phyloP scores from a whole-genome alignment of 2,888 invertebrate genomes.

The Hirudinaria manillensis region DNA sequence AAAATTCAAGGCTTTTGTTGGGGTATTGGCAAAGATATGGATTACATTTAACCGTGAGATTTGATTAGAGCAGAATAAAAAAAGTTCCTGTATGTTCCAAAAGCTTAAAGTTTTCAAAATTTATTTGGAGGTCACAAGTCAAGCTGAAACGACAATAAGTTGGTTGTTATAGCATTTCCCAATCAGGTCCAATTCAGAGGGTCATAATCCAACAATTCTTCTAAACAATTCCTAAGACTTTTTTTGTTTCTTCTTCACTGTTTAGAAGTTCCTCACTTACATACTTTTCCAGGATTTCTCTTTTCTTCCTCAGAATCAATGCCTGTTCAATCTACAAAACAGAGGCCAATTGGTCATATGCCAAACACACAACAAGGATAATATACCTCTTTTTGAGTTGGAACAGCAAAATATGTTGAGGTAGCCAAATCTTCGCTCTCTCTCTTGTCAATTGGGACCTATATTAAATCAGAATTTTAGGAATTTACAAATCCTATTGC shows the following conservation, averaged over 20 bases:
- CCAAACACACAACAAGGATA: too few relatives aligned
- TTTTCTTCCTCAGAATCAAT: slow-evolving; percentile 79
- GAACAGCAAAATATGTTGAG: too few relatives aligned
- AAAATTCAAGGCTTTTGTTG: too few relatives aligned
- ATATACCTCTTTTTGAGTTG: slow-evolving; percentile 34
- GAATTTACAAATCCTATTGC: too few relatives aligned
- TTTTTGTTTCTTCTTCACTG: slow-evolving; percentile 53
- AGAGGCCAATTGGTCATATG: neutral
- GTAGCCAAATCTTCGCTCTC: too few relatives aligned
- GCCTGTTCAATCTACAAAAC: slow-evolving; percentile 72
- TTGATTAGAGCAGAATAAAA: neutral
- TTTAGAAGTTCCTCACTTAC: slow-evolving; percentile 55
- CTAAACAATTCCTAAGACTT: slow-evolving; percentile 40
- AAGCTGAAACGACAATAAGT: neutral
- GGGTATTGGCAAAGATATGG: too few relatives aligned
- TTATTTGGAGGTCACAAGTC: neutral
- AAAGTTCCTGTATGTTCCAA: too few relatives aligned
- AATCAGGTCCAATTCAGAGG: slow-evolving; percentile 36
- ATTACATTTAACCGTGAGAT: too few relatives aligned
- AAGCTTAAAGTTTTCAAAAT: neutral
- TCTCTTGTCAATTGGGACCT: too few relatives aligned
- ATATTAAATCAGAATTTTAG: too few relatives aligned
- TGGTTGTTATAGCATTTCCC: slow-evolving; percentile 1
- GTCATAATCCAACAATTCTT: slow-evolving; percentile 31
- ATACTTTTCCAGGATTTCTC: slow-evolving; percentile 80